A percentile compares a stretch with the other conserved stretches of the same genome.
These are phyloP conservation scores for Chitala chitala DNA, from an alignment of 2,113 vertebrate species.

Conservation along the genomic window DNA sequence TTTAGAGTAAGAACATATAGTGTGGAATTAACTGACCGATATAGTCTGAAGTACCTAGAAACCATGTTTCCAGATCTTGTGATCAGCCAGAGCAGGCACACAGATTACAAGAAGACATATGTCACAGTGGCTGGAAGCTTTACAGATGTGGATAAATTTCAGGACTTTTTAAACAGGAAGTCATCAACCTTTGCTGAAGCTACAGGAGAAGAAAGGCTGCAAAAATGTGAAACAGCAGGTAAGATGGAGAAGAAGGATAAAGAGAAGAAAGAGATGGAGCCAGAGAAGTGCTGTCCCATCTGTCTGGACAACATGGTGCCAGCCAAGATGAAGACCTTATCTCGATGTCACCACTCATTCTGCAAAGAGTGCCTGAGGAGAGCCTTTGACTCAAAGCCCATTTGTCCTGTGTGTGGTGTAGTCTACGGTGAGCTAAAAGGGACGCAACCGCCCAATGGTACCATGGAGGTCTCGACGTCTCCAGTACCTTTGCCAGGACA, in stretches of 20 bases:
- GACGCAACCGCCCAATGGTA: conserved; percentile 53
- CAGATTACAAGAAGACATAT: neutral
- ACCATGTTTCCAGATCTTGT: conserved; percentile 46
- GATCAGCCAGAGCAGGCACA: neutral
- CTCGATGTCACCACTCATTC: conserved; percentile 57
- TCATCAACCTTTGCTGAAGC: neutral
- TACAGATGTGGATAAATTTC: conserved; percentile 28
- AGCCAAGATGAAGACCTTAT: conserved; percentile 37
- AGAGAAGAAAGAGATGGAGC: conserved; percentile 28
- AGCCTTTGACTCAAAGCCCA: conserved; percentile 57
- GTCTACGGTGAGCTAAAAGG: conserved; percentile 55
- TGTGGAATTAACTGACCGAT: neutral
- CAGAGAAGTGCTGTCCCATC: conserved; percentile 51
- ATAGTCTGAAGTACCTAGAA: neutral
- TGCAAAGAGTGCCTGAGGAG: conserved; percentile 50
- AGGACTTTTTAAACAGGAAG: conserved; percentile 16
- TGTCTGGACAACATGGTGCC: conserved; percentile 54
- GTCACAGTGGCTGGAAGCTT: conserved; percentile 41
- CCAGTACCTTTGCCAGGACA: conserved; percentile 48
- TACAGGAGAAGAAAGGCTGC: neutral
- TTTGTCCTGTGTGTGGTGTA: conserved; percentile 59
- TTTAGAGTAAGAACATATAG: conserved; percentile 29
- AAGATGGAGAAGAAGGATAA: conserved; percentile 10
- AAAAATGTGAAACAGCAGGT: neutral
- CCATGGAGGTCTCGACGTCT: conserved; percentile 26